Evolutionary conservation across 2,888 invertebrate species (phyloP), one percentile per base, ranked within the genome.

Genomic region (Cantharis nigra): DNA sequence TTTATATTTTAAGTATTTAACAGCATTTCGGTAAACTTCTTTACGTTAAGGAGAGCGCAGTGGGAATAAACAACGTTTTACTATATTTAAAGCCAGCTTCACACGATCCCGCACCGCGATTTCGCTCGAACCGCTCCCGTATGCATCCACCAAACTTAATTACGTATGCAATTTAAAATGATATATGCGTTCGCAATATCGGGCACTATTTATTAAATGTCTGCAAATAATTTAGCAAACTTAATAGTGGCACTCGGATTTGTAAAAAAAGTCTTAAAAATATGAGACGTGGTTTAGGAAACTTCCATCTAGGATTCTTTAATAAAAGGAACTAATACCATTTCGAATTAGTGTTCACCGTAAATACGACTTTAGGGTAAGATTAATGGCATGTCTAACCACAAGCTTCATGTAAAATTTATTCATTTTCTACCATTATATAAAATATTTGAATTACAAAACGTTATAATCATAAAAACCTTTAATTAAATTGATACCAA

Each of bases 321-420:
- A 67, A 67, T 67, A 67, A 67, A 67, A 67, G 65, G 23, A 67
- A 67, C 65, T 67, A 67, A 67, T 67, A 67, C 65, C 65, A 23
- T 67, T 26, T 67, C 65, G 65, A 67, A 67, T 67, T 67, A 67
- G 65, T 67, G 70, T 33, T 70, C 70, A 67, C 74, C 49, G 69
- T 49, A 74, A 70, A 74, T 70, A 23, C 70, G 69, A 63, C 73
- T 73, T 69, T 70, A 63, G 74, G 65, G 74, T 63, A 33, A 75
- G 71, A 75, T 69, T 70, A 69, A 69, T 28, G 70, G 72, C 73
- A 72, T 70, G 73, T 72, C 72, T 73, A 72, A 64, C 49, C 71
- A 33, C 18, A 33, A n/a, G 70, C 18, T 76, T 76, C 72, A 69
- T 72, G 73, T 62, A 76, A 76, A 76, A 76, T 76, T 73, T 72